phyloP scores from a whole-genome alignment of 2,888 invertebrate species.

The Drosophila lutescens region DNA sequence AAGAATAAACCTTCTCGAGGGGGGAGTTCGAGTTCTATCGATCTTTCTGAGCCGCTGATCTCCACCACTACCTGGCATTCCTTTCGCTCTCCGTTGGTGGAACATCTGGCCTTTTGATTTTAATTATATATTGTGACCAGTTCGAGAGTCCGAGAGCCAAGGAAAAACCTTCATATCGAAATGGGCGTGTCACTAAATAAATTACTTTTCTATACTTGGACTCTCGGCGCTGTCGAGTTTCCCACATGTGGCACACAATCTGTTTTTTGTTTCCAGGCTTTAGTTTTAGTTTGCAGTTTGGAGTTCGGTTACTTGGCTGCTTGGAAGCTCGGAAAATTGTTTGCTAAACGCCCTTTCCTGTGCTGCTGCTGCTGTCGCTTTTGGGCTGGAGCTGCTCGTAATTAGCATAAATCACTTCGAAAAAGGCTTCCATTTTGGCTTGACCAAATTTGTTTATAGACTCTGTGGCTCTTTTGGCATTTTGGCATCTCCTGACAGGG shows the following conservation, averaged over 20 bases:
- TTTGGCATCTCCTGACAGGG: constrained; percentile 74
- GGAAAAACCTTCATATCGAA: constrained; percentile 75
- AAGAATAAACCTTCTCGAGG: constrained; percentile 7
- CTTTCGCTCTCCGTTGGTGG: constrained; percentile 54
- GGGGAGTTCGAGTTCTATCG: constrained; percentile 57
- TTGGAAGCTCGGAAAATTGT: constrained; percentile 64
- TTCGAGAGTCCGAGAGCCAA: constrained; percentile 48
- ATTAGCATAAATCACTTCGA: constrained; percentile 80
- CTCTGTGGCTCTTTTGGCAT: constrained; percentile 74
- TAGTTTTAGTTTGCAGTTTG: neutral
- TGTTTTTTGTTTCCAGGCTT: constrained; percentile 15
- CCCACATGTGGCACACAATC: constrained; percentile 42
- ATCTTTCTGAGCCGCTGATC: constrained; percentile 50
- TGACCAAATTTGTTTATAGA: constrained; percentile 79
- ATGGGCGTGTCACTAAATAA: constrained; percentile 77
- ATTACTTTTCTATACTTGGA: constrained; percentile 75
- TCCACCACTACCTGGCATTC: constrained; percentile 34
- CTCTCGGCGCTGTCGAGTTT: constrained; percentile 39
- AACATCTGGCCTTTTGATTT: constrained; percentile 76
- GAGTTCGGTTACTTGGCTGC: constrained; percentile 2
- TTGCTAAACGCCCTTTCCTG: constrained; percentile 76
- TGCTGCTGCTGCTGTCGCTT: constrained; percentile 49
- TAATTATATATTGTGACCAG: constrained; percentile 79
- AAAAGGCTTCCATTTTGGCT: constrained; percentile 76
- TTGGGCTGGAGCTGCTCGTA: constrained; percentile 68